Percentiles rank a stretch among this genome's conserved stretches.
phyloP scores from a whole-genome alignment of 2,113 vertebrate genomes.

The Cyprinodon variegatus region DNA sequence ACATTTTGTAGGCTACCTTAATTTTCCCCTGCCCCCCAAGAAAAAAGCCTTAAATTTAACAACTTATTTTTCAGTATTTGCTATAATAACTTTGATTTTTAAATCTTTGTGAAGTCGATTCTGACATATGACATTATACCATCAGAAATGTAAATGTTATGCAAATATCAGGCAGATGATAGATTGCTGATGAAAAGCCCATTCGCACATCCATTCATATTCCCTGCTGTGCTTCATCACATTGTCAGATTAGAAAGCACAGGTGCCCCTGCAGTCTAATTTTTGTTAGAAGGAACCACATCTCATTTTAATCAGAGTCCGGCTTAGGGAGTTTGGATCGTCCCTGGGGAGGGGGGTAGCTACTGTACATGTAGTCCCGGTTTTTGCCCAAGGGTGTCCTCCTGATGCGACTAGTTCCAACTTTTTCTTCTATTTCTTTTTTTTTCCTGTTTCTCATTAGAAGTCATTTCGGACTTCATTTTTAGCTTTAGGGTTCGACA shows the following conservation, averaged over 20 bases:
- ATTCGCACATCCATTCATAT: background rate
- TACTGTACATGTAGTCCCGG: conserved; percentile 57
- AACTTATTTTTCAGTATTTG: too few species aligned
- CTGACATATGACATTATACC: background rate
- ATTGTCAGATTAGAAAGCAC: conserved; percentile 47
- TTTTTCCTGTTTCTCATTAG: conserved; percentile 62
- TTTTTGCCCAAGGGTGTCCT: conserved; percentile 67
- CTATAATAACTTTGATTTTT: too few species aligned
- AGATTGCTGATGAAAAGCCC: conserved; percentile 19
- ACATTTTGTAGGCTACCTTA: too few species aligned
- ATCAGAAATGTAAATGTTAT: background rate
- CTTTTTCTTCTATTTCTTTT: conserved; percentile 40
- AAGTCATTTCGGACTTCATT: conserved; percentile 70
- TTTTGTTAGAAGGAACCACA: conserved; percentile 52
- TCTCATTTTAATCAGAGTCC: conserved; percentile 62
- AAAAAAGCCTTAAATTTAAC: too few species aligned
- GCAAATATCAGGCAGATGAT: background rate
- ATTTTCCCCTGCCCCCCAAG: too few species aligned
- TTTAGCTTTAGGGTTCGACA: conserved; percentile 72
- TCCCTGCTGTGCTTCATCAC: conserved; percentile 31
- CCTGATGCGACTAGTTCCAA: conserved; percentile 48
- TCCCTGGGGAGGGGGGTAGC: conserved; percentile 51
- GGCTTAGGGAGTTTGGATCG: conserved; percentile 40
- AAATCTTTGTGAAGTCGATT: background rate
- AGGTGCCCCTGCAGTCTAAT: conserved; percentile 56